Percentiles rank a stretch among this genome's conserved stretches.
phyloP scores from a whole-genome alignment of 2,888 invertebrate species.

The Scelioninae gen. 2 region DNA sequence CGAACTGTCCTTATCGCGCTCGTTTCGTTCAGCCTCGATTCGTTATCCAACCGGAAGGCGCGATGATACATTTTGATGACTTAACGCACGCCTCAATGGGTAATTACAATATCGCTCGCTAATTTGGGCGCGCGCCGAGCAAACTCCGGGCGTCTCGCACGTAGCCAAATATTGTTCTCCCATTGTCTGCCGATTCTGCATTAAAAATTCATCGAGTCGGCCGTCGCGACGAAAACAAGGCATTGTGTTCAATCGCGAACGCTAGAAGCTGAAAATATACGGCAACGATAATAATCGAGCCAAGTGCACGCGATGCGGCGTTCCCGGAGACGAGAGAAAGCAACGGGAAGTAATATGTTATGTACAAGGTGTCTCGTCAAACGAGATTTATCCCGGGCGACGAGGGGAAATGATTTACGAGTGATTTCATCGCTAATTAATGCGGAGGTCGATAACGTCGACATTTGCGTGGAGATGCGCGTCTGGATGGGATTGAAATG shows the following conservation, averaged over 20 bases:
- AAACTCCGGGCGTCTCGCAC: constrained; percentile 31
- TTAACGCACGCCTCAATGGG: constrained; percentile 38
- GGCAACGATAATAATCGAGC: constrained; percentile 23
- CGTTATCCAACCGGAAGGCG: constrained; percentile 27
- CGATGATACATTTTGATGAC: constrained; percentile 34
- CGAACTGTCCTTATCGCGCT: too few relatives aligned
- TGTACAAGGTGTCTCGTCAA: constrained; percentile 35
- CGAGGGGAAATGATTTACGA: constrained; percentile 13
- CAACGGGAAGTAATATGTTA: constrained; percentile 39
- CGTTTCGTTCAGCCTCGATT: constrained; percentile 20
- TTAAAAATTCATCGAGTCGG: constrained; percentile 39
- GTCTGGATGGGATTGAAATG: too few relatives aligned
- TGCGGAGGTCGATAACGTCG: too few relatives aligned
- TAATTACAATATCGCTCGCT: constrained; percentile 38
- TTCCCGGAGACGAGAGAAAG: constrained; percentile 37
- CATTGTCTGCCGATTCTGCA: constrained; percentile 15
- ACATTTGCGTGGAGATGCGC: too few relatives aligned
- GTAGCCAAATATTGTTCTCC: constrained; percentile 40
- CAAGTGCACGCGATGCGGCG: constrained; percentile 19
- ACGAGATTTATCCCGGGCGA: constrained; percentile 5
- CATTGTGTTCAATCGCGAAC: constrained; percentile 36
- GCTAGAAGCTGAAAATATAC: constrained; percentile 33
- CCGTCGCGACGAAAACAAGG: constrained; percentile 24
- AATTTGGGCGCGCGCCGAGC: constrained; percentile 21
- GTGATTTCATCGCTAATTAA: not conserved